Base-by-base conservation (phyloP, 2,797 vertebrate genomes). In the Tympanoctomys barrerae region DNA sequence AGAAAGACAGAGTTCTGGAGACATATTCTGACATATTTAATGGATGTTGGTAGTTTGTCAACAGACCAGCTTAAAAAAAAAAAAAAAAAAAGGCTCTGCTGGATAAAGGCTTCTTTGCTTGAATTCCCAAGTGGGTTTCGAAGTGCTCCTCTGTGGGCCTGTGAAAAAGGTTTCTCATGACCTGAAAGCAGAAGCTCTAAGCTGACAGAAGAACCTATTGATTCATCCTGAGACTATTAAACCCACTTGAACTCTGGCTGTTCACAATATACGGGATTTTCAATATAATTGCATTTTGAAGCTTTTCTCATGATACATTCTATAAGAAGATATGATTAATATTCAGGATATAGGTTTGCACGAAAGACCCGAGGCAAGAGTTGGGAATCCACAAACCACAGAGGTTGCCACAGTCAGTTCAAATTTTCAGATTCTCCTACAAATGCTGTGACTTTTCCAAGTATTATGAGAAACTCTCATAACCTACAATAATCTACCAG, bases 31-130 rank as follows among this genome's bases (percentile, higher is more conserved):
- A 71, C 79, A 84, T 66, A 75, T 90, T 14, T 96, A 95, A 95
- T 96, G 75, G 82, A 94, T 94, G 66, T 81, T 78, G 77, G 78
- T 93, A 96, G 26, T 70, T 80, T 96, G 91, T 97, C 97, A 96
- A 96, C 91, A 97, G 93, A 73, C 52, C 64, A 94, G 68, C 39
- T 94, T 5, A 28, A 87, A 96, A 75, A 87, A 92, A n/a, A 28
- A 87, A 96, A 75, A 87, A 92, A 28, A 87, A 96, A 75, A 87
- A 92, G 61, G 0, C 31, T 95, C 68, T 54, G 49, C 39, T 84
- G 81, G 96, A 95, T 91, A 92, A 91, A 92, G 89, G 36, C 86
- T 86, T 83, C 24, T 4, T 46, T 90, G 46, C 64, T 81, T 0
- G 7, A 97, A 96, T 90, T 59, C 92, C 68, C 85, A 88, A 85